Conservation (phyloP, 2,113 vertebrate genomes). For the Rhinoderma darwinii region DNA sequence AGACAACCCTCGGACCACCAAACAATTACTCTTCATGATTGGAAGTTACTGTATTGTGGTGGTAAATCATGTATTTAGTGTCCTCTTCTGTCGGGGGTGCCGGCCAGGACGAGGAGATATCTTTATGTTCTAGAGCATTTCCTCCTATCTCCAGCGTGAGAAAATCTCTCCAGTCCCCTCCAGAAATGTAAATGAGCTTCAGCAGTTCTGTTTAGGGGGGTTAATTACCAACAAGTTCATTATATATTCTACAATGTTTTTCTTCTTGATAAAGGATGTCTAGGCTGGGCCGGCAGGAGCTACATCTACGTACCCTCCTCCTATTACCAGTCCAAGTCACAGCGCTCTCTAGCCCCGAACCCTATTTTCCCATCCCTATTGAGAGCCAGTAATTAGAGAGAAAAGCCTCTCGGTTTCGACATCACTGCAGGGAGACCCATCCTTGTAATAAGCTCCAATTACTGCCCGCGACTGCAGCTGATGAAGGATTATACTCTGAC, state of each 20-base stretch:
- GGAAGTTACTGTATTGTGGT: neutral
- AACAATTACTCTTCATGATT: neutral
- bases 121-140: conserved; percentile 32
- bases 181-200: conserved; percentile 62
- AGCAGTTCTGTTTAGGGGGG: conserved; percentile 62
- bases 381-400: conserved; percentile 80
- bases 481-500: conserved; percentile 86
- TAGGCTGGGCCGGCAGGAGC: conserved; percentile 68
- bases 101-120: neutral
- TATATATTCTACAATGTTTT: conserved; percentile 69
- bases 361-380: conserved; percentile 68
- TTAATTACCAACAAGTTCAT: conserved; percentile 72
- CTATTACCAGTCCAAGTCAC: conserved; percentile 61
- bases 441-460: conserved; percentile 85
- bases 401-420: conserved; percentile 81
- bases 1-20: neutral
- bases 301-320: conserved; percentile 62
- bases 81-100: neutral
- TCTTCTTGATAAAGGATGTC: conserved; percentile 67
- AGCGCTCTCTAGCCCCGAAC: conserved; percentile 64
- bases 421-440: conserved; percentile 75
- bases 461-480: conserved; percentile 79
- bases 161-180: conserved; percentile 61
- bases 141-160: conserved; percentile 59
- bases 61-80: neutral